Evolutionary conservation across 1,140 invertebrate species (phyloP).

Genomic region (Amyelois transitella): DNA sequence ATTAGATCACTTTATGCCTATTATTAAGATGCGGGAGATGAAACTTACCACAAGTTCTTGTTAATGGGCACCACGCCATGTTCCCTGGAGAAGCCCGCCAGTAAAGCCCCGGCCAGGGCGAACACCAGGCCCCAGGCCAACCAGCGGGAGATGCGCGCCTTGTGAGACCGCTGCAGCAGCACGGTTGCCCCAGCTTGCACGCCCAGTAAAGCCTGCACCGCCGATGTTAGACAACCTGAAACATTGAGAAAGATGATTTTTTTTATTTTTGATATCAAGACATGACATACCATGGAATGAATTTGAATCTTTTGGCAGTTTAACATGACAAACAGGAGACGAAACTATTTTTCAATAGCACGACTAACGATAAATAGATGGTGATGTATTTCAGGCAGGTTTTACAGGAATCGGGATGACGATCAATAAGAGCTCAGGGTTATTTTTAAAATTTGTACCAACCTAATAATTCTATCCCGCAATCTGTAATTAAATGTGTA

Average conservation of each 20-base stretch:
- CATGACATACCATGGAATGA: no score
- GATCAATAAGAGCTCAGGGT: no score
- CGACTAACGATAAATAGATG: no score
- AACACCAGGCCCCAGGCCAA: constrained; percentile 77
- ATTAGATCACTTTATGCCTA: no score
- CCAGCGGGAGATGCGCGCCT: constrained; percentile 82
- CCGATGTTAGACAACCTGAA: constrained; percentile 79
- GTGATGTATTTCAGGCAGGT: no score
- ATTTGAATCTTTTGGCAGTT: no score
- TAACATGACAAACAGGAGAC: no score
- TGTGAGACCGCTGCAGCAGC: constrained; percentile 78
- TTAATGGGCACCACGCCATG: constrained; percentile 91
- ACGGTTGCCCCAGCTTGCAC: constrained; percentile 90
- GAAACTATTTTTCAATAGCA: no score
- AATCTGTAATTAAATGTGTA: background rate
- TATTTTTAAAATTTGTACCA: no score
- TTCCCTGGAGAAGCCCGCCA: constrained; percentile 85
- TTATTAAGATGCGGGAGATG: background rate
- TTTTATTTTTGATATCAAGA: no score
- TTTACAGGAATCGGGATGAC: no score
- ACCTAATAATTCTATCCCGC: background rate
- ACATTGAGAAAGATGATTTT: no score
- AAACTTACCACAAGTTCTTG: constrained; percentile 90
- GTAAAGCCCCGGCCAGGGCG: constrained; percentile 80
- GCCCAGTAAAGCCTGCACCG: constrained; percentile 87